Evolutionary conservation across 2,113 vertebrate genomes (phyloP).

Genomic region (Rhinolophus sinicus): DNA sequence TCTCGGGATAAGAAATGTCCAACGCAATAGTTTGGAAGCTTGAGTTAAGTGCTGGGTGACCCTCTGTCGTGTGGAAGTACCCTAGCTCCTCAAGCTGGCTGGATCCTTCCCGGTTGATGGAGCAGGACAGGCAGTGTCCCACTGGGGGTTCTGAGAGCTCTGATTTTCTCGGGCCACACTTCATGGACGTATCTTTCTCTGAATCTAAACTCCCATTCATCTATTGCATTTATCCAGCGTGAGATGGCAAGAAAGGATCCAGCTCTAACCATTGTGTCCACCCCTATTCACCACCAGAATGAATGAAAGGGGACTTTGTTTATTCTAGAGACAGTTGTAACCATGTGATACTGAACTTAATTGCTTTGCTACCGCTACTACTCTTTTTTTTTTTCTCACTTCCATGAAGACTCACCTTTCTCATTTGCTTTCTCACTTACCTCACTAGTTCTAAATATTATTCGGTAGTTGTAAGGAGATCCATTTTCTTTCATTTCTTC

Average conservation of each 20-base stretch:
- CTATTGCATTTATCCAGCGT: not conserved
- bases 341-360: not conserved
- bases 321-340: not conserved
- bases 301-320: slow-evolving; percentile 29
- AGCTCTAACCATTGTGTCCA: not conserved
- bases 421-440: slow-evolving; percentile 82
- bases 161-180: not conserved
- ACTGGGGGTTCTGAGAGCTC: not conserved
- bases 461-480: slow-evolving; percentile 94
- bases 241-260: not conserved
- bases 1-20: not conserved
- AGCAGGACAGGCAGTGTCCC: not conserved
- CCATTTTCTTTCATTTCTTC: slow-evolving; percentile 96
- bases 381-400: not conserved
- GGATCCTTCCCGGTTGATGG: not conserved
- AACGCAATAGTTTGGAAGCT: not conserved
- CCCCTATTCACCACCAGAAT: not conserved
- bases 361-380: not conserved
- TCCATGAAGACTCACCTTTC: not conserved
- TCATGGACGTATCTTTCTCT: not conserved
- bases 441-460: slow-evolving; percentile 98
- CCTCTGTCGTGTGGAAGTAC: not conserved
- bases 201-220: slow-evolving; percentile 10
- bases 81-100: not conserved
- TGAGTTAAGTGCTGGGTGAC: not conserved